A percentile compares a stretch with the other conserved stretches of the same genome.
These are phyloP conservation scores for Corythornis madagascariensis DNA, from an alignment of 2,113 vertebrate species.

Conservation along the genomic window DNA sequence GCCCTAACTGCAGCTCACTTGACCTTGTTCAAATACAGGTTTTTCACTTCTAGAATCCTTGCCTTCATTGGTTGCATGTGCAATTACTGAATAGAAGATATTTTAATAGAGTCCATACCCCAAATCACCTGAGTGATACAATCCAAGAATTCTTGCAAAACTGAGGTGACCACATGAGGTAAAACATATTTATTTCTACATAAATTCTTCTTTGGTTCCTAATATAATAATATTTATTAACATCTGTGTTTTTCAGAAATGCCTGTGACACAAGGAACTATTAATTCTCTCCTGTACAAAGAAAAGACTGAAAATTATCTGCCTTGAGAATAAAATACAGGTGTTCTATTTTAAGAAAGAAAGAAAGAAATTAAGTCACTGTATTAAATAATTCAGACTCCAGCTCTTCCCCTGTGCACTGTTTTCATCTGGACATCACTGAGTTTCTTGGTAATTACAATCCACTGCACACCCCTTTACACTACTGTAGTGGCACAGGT, in stretches of 20 bases:
- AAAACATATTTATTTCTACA: neutral
- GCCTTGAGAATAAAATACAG: neutral
- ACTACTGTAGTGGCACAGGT: neutral
- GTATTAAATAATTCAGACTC: neutral
- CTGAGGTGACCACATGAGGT: neutral
- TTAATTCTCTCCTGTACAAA: neutral
- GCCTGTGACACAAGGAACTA: neutral
- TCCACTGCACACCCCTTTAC: neutral
- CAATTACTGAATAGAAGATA: neutral
- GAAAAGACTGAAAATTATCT: neutral
- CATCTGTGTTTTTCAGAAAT: neutral
- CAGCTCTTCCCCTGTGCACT: neutral
- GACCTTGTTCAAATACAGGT: neutral
- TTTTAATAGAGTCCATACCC: neutral
- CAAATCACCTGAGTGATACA: neutral
- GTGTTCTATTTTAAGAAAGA: neutral
- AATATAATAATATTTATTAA: neutral
- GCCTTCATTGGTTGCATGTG: neutral
- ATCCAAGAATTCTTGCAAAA: neutral
- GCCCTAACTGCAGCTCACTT: neutral
- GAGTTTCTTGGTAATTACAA: conserved; percentile 8
- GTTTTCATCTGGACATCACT: neutral
- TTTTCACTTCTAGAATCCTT: neutral
- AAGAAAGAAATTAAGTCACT: neutral
- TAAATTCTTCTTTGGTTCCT: neutral